A percentile compares a stretch with the other conserved stretches of the same genome.
Conservation (phyloP, 2,797 vertebrate species). For the Hemitrygon akajei region DNA sequence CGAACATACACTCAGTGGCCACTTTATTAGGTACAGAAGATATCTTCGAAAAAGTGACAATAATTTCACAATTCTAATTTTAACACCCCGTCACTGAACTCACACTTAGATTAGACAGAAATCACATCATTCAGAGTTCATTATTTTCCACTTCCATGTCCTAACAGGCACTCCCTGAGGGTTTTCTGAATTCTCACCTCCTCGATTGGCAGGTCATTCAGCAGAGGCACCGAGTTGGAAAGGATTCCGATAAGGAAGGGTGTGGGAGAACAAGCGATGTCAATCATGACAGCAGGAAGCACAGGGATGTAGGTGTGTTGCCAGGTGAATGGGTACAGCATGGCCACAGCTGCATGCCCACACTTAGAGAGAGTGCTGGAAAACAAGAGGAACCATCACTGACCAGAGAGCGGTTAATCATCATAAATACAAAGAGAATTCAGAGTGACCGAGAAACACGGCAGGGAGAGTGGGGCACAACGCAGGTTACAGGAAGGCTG, state of each 20-base stretch:
- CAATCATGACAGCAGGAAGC: slow-evolving; percentile 86
- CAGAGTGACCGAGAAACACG: slow-evolving; percentile 81
- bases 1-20: no score
- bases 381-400: slow-evolving; percentile 59
- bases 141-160: neutral
- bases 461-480: neutral
- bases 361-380: slow-evolving; percentile 38
- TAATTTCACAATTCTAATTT: no score
- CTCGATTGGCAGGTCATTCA: slow-evolving; percentile 87
- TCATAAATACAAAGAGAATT: slow-evolving; percentile 78
- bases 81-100: slow-evolving; percentile 38
- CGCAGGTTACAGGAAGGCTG: neutral
- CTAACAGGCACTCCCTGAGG: neutral
- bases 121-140: neutral
- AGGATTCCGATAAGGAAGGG: slow-evolving; percentile 91
- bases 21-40: no score
- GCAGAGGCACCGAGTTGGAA: slow-evolving; percentile 75
- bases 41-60: no score
- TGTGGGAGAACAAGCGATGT: slow-evolving; percentile 93
- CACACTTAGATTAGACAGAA: slow-evolving; percentile 29
- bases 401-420: slow-evolving; percentile 62
- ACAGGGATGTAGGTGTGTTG: slow-evolving; percentile 96
- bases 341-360: slow-evolving; percentile 32
- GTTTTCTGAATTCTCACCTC: slow-evolving; percentile 65
- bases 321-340: slow-evolving; percentile 51